Percentiles rank a stretch among this genome's conserved stretches.
phyloP scores from a whole-genome alignment of 1,140 invertebrate genomes.

The Mamestra configurata region DNA sequence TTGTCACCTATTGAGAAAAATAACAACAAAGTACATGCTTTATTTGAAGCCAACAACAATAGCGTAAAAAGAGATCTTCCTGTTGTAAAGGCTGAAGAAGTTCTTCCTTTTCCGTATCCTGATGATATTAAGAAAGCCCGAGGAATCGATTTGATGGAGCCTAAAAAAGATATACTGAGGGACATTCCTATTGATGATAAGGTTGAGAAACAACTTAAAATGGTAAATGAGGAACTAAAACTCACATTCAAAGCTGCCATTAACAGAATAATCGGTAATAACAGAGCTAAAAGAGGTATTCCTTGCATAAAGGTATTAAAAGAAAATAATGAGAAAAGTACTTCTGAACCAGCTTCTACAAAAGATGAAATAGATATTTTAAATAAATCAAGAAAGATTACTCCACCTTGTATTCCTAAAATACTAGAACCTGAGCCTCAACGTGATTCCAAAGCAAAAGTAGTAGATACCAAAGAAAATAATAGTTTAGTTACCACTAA shows the following conservation, averaged over 20 bases:
- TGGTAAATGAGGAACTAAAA: slow-evolving; percentile 79
- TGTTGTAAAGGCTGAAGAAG: slow-evolving; percentile 72
- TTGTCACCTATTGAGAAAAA: slow-evolving; percentile 65
- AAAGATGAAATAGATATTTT: neutral
- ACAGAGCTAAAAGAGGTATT: slow-evolving; percentile 48
- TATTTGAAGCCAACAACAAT: slow-evolving; percentile 40
- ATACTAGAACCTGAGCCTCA: slow-evolving; percentile 22
- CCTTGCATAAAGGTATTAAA: slow-evolving; percentile 4
- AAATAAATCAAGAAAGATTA: neutral
- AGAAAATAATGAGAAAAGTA: neutral
- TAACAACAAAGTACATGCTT: slow-evolving; percentile 57
- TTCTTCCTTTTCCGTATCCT: slow-evolving; percentile 73
- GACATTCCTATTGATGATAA: slow-evolving; percentile 54
- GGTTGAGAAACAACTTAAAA: slow-evolving; percentile 76
- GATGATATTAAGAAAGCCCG: slow-evolving; percentile 60
- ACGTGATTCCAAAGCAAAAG: neutral
- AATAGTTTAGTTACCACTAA: slow-evolving; percentile 8
- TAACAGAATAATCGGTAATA: slow-evolving; percentile 72
- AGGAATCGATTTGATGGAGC: slow-evolving; percentile 48
- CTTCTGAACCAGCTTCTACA: neutral
- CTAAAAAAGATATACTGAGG: slow-evolving; percentile 22
- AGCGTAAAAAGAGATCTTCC: slow-evolving; percentile 56
- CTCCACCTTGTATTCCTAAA: slow-evolving; percentile 25
- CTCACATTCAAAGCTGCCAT: slow-evolving; percentile 78
- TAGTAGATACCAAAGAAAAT: slow-evolving; percentile 41